These are phyloP conservation scores for Clytia hemisphaerica DNA, from an alignment of 30 jellyfish, hydroid and myxozoan genomes.

Conservation along the genomic window DNA sequence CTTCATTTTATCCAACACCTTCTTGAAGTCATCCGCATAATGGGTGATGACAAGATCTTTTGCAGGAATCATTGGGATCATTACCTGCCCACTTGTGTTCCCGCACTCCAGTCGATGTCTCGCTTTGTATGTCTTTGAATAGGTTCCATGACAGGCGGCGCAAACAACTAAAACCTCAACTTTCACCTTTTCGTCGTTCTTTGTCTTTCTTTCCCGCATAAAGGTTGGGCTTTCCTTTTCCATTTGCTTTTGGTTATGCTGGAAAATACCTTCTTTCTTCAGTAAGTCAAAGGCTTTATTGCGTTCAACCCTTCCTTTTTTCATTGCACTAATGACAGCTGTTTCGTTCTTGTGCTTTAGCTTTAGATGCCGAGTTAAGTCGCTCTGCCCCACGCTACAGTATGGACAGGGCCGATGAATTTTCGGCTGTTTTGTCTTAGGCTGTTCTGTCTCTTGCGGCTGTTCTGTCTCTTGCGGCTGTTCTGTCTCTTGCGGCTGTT, in stretches of 20 bases:
- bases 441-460: too few relatives aligned
- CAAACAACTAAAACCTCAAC: not conserved
- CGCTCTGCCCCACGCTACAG: too few relatives aligned
- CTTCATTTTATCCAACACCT: not conserved
- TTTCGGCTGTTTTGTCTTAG: too few relatives aligned
- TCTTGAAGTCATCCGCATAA: not conserved
- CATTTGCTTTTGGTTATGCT: not conserved
- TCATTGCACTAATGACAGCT: not conserved
- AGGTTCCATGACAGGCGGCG: not conserved
- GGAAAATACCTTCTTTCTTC: not conserved
- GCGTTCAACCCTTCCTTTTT: not conserved
- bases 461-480: too few relatives aligned
- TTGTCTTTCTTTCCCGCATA: conserved; percentile 1
- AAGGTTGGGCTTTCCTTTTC: not conserved
- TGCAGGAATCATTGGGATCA: not conserved
- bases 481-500: too few relatives aligned
- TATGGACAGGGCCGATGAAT: too few relatives aligned
- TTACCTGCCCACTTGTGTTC: not conserved
- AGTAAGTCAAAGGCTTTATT: conserved; percentile 1
- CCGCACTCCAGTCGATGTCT: not conserved
- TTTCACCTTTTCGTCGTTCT: too few relatives aligned
- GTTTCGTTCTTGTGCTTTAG: conserved; percentile 19
- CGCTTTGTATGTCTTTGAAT: not conserved
- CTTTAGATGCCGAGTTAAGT: not conserved
- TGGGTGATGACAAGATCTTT: not conserved